Evolutionary conservation across 2,797 vertebrate species (phyloP).

Genomic region (Forpus xanthops): DNA sequence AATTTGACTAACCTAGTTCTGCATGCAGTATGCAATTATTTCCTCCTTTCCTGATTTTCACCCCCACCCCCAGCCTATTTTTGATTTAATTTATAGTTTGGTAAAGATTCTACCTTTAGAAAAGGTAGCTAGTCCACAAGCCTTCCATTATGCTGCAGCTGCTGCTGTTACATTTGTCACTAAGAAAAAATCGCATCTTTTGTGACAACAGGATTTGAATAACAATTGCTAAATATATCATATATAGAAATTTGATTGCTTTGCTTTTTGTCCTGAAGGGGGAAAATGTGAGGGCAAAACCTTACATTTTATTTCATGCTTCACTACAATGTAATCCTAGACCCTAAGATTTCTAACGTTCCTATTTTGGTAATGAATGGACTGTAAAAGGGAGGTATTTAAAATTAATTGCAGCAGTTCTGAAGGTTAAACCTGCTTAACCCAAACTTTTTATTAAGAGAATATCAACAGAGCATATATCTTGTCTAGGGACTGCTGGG

Average conservation of each 20-base stretch:
- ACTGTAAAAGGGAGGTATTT: slow-evolving; percentile 70
- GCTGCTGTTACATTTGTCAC: slow-evolving; percentile 49
- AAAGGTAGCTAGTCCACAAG: slow-evolving; percentile 53
- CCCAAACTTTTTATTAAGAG: slow-evolving; percentile 68
- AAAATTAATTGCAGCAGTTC: slow-evolving; percentile 76
- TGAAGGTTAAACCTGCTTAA: slow-evolving; percentile 77
- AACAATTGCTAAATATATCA: slow-evolving; percentile 26
- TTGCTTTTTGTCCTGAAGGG: slow-evolving; percentile 4
- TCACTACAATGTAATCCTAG: slow-evolving; percentile 62
- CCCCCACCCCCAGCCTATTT: slow-evolving; percentile 17
- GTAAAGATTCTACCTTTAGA: slow-evolving; percentile 62
- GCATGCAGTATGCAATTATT: slow-evolving; percentile 32
- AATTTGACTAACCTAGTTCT: slow-evolving; percentile 58
- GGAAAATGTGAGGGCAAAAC: slow-evolving; percentile 31
- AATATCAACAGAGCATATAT: slow-evolving; percentile 62
- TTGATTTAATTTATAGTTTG: slow-evolving; percentile 44
- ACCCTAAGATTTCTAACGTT: slow-evolving; percentile 39
- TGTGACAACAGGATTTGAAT: slow-evolving; percentile 58
- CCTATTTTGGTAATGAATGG: slow-evolving; percentile 54
- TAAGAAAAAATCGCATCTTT: slow-evolving; percentile 22
- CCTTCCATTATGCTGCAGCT: slow-evolving; percentile 47
- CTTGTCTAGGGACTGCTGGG: slow-evolving; percentile 39
- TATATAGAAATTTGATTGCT: slow-evolving; percentile 35
- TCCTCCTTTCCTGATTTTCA: background rate
- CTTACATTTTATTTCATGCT: slow-evolving; percentile 69